A percentile compares a stretch with the other conserved stretches of the same genome.
Conservation (phyloP, 2,888 invertebrate species). For the Leptopilina myrica region DNA sequence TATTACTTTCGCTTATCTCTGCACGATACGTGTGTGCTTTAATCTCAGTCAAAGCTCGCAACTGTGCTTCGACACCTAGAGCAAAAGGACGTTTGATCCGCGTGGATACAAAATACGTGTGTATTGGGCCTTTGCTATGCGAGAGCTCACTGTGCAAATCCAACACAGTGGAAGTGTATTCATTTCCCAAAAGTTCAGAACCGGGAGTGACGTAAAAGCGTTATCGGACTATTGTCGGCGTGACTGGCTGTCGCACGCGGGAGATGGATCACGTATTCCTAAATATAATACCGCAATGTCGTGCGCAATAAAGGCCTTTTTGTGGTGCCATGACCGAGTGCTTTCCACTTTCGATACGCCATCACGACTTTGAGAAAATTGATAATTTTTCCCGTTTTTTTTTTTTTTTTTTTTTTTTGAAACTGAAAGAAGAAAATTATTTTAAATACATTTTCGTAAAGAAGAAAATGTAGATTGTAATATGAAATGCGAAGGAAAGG, state of each 20-base stretch:
- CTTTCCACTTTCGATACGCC: constrained; percentile 42
- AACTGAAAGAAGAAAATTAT: neutral
- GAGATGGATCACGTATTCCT: constrained; percentile 73
- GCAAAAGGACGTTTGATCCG: constrained; percentile 13
- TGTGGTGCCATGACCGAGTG: constrained; percentile 71
- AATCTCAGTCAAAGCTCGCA: constrained; percentile 54
- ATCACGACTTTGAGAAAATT: constrained; percentile 44
- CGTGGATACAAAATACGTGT: constrained; percentile 13
- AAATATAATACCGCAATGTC: constrained; percentile 70
- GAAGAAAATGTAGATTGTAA: neutral
- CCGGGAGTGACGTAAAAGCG: constrained; percentile 49
- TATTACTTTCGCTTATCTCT: constrained; percentile 66
- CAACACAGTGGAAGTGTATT: constrained; percentile 32
- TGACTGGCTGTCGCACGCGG: constrained; percentile 60
- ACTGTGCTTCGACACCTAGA: constrained; percentile 33
- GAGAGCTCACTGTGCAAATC: constrained; percentile 20
- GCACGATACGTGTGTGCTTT: constrained; percentile 47
- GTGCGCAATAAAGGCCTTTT: constrained; percentile 72
- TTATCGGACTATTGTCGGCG: constrained; percentile 69
- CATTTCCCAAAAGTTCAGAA: constrained; percentile 14
- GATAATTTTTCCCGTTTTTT: neutral
- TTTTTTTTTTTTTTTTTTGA: neutral
- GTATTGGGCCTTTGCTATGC: neutral
- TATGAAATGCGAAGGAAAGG: neutral
- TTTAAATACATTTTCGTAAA: too few species aligned